A percentile compares a stretch with the other conserved stretches of the same genome.
Evolutionary conservation across 2,888 invertebrate genomes (phyloP).

Genomic region (Agrotis exclamationis): DNA sequence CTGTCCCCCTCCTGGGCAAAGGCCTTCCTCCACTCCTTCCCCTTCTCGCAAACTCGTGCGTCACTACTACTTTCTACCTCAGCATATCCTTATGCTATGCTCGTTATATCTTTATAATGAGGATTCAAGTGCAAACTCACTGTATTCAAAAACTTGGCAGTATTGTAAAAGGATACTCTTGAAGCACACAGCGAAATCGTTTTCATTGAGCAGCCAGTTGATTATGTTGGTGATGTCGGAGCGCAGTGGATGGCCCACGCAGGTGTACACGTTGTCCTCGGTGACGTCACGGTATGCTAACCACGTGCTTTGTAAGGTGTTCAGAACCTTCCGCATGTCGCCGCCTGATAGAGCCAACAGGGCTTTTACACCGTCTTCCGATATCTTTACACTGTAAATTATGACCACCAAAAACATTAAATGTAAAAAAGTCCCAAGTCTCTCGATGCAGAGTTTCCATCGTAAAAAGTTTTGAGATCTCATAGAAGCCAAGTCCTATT

Average conservation of each 20-base stretch:
- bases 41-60: no score
- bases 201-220: slow-evolving; percentile 96
- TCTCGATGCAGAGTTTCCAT: no score
- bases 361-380: slow-evolving; percentile 97
- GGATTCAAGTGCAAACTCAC: not conserved
- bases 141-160: not conserved
- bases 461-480: no score
- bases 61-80: no score
- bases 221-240: slow-evolving; percentile 97
- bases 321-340: slow-evolving; percentile 99
- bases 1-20: no score
- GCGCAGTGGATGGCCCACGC: slow-evolving; percentile 98
- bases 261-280: slow-evolving; percentile 97
- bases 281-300: slow-evolving; percentile 97
- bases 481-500: no score
- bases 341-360: slow-evolving; percentile 97
- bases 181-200: slow-evolving; percentile 94
- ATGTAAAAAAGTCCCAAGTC: no score
- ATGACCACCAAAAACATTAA: no score
- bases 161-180: slow-evolving; percentile 93
- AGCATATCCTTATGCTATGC: no score
- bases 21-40: no score
- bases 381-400: slow-evolving; percentile 93
- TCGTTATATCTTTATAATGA: not conserved
- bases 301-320: slow-evolving; percentile 98